Percentiles rank a stretch among this genome's conserved stretches.
Evolutionary conservation across 1,140 invertebrate genomes (phyloP).

Genomic region (Onthophagus taurus): DNA sequence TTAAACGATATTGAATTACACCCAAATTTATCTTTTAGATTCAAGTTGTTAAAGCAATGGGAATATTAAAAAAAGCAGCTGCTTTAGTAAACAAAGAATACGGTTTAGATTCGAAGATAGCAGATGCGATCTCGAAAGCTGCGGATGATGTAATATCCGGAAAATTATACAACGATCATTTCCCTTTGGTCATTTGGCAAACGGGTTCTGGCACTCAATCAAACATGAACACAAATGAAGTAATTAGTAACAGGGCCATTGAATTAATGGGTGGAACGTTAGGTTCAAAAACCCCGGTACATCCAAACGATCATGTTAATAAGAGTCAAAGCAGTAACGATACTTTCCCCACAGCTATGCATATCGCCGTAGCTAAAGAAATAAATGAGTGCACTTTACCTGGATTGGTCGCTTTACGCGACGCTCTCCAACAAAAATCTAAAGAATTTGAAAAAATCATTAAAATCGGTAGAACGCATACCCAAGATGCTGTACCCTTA

Average conservation of each 20-base stretch:
- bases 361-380: conserved; percentile 91
- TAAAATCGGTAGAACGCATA: conserved; percentile 52
- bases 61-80: conserved; percentile 94
- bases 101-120: conserved; percentile 81
- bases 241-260: conserved; percentile 90
- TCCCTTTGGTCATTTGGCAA: conserved; percentile 97
- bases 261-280: conserved; percentile 87
- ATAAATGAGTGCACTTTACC: conserved; percentile 78
- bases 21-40: conserved; percentile 5
- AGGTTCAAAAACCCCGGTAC: conserved; percentile 89
- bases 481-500: conserved; percentile 61
- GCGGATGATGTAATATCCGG: conserved; percentile 95
- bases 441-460: conserved; percentile 65
- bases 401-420: conserved; percentile 57
- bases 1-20: neutral
- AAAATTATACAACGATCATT: conserved; percentile 88
- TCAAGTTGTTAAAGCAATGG: conserved; percentile 83
- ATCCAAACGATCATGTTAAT: conserved; percentile 99
- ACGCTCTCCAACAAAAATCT: conserved; percentile 42
- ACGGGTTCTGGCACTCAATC: conserved; percentile 98
- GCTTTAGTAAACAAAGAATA: conserved; percentile 91
- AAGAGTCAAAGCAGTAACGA: conserved; percentile 99
- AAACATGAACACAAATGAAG: conserved; percentile 99
- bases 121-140: conserved; percentile 83
- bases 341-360: conserved; percentile 98